Percentiles rank a stretch among this genome's conserved stretches.
Conservation (phyloP, 2,888 invertebrate species). For the Sphinx pinastri region DNA sequence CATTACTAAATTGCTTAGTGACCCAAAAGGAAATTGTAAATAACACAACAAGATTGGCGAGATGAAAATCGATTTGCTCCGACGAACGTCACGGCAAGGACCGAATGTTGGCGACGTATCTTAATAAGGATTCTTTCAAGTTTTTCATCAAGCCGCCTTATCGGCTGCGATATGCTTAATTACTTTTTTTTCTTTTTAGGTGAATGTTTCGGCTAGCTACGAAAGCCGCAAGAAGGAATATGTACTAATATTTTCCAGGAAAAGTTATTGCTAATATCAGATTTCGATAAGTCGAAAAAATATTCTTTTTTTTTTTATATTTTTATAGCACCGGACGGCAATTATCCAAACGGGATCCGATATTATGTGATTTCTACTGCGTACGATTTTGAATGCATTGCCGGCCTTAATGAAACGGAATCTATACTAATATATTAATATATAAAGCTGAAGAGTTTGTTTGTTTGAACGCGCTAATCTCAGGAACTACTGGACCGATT, state of each 20-base stretch:
- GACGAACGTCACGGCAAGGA: slow-evolving; percentile 33
- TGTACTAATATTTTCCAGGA: not conserved
- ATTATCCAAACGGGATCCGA: too few species aligned
- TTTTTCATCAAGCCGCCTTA: slow-evolving; percentile 49
- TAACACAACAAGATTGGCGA: slow-evolving; percentile 29
- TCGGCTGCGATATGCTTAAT: slow-evolving; percentile 43
- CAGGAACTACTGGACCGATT: too few species aligned
- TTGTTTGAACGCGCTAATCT: too few species aligned
- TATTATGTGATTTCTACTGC: too few species aligned
- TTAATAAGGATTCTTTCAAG: slow-evolving; percentile 53
- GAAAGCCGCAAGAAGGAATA: slow-evolving; percentile 2
- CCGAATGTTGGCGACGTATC: slow-evolving; percentile 48
- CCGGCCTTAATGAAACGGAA: too few species aligned
- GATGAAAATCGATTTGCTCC: slow-evolving; percentile 38
- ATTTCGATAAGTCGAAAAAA: not conserved
- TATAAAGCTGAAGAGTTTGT: too few species aligned
- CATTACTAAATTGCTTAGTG: slow-evolving; percentile 9
- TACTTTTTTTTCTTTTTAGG: slow-evolving; percentile 38
- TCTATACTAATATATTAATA: too few species aligned
- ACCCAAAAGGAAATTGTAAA: slow-evolving; percentile 25
- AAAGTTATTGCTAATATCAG: not conserved
- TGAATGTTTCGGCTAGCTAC: not conserved
- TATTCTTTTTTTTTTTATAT: not conserved
- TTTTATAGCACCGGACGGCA: too few species aligned
- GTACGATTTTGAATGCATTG: too few species aligned